Conservation (phyloP, 1,140 invertebrate species). For the Cydia amplana region DNA sequence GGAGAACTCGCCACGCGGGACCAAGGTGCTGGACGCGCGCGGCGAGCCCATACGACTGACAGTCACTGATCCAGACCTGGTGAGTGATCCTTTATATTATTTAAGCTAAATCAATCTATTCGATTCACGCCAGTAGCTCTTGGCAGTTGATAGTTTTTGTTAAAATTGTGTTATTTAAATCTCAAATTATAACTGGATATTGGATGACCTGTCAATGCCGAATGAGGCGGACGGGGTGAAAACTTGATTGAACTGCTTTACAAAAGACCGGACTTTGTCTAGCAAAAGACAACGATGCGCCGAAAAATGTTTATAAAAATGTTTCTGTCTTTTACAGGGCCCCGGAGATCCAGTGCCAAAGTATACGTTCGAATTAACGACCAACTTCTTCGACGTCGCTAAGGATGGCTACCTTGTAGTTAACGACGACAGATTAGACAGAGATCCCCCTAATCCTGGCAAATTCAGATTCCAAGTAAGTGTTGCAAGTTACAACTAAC, state of each 20-base stretch:
- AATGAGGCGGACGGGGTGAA: no score
- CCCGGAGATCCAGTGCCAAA: slow-evolving; percentile 81
- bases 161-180: no score
- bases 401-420: slow-evolving; percentile 87
- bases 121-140: no score
- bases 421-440: slow-evolving; percentile 90
- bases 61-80: slow-evolving; percentile 91
- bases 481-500: neutral
- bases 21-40: slow-evolving; percentile 85
- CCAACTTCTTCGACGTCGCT: slow-evolving; percentile 90
- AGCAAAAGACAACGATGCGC: no score
- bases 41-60: slow-evolving; percentile 85
- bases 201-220: no score
- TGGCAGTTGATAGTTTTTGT: no score
- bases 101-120: no score
- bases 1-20: slow-evolving; percentile 92
- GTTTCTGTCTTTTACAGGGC: slow-evolving; percentile 54
- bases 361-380: slow-evolving; percentile 92
- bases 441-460: slow-evolving; percentile 92
- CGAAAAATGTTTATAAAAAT: neutral
- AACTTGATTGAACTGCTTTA: no score
- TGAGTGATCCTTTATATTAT: slow-evolving; percentile 56
- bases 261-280: no score
- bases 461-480: slow-evolving; percentile 86
- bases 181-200: no score